Evolutionary conservation across 2,797 vertebrate genomes (phyloP).

Genomic region (Coregonus suidteri): DNA sequence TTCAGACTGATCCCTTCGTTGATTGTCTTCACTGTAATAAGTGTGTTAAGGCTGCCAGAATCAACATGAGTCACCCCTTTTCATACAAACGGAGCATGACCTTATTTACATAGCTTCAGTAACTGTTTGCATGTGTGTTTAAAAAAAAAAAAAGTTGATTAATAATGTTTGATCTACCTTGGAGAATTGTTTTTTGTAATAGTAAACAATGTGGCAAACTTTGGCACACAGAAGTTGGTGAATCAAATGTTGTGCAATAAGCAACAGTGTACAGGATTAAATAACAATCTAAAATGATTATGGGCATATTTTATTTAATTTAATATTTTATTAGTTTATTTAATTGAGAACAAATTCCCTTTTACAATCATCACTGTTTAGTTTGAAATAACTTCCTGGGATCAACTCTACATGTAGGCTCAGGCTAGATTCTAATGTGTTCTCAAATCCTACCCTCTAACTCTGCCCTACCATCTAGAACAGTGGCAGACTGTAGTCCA

Average conservation of each 20-base stretch:
- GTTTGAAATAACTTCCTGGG: background rate
- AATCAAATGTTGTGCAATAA: background rate
- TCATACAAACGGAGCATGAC: background rate
- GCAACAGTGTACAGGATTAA: background rate
- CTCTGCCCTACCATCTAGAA: background rate
- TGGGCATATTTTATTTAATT: background rate
- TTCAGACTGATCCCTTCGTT: conserved; percentile 30
- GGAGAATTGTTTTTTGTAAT: too few relatives aligned
- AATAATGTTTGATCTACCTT: too few relatives aligned
- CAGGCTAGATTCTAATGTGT: background rate
- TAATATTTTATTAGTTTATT: background rate
- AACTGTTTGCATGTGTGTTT: background rate
- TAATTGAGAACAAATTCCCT: too few relatives aligned
- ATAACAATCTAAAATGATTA: background rate
- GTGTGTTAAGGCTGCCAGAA: background rate
- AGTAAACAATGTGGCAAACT: too few relatives aligned
- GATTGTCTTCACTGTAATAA: conserved; percentile 49
- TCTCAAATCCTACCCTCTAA: background rate
- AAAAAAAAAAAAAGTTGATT: too few relatives aligned
- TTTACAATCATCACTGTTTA: background rate
- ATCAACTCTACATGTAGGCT: background rate
- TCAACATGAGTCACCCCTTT: background rate
- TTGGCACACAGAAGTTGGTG: too few relatives aligned
- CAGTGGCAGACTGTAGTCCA: background rate
- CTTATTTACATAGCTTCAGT: background rate